phyloP scores from a whole-genome alignment of 2,797 vertebrate genomes.

The Dallia pectoralis region DNA sequence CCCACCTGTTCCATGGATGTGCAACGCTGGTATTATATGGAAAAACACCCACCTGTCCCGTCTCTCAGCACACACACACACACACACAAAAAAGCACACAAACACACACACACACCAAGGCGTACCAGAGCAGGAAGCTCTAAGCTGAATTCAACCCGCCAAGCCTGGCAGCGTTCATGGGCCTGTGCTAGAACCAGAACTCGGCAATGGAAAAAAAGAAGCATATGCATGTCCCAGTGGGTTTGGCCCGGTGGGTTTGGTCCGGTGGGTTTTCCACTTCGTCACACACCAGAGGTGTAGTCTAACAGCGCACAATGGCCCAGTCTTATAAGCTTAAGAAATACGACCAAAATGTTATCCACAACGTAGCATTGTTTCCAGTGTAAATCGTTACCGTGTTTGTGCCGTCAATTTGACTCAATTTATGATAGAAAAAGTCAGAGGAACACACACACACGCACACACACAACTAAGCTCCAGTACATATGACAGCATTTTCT shows the following conservation, averaged over 20 bases:
- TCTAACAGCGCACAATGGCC: not conserved
- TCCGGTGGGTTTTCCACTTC: not conserved
- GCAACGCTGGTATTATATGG: conserved; percentile 4
- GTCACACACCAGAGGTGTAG: not conserved
- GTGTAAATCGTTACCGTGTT: too few species aligned
- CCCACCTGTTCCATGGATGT: not conserved
- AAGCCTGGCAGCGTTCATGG: not conserved
- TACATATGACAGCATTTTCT: not conserved
- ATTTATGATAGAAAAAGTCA: not conserved
- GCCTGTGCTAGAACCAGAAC: not conserved
- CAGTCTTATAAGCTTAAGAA: not conserved
- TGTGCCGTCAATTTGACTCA: not conserved
- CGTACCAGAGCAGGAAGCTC: not conserved
- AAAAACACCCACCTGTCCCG: not conserved
- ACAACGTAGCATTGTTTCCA: too few species aligned
- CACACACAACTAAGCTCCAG: not conserved
- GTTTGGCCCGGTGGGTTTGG: not conserved
- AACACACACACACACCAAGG: not conserved
- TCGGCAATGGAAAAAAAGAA: not conserved
- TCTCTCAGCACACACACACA: not conserved
- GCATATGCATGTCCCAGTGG: not conserved
- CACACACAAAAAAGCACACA: not conserved
- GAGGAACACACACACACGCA: not conserved
- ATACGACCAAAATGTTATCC: not conserved
- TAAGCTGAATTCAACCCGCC: not conserved